Evolutionary conservation across 2,888 invertebrate genomes (phyloP).

Genomic region (Baccha elongata): DNA sequence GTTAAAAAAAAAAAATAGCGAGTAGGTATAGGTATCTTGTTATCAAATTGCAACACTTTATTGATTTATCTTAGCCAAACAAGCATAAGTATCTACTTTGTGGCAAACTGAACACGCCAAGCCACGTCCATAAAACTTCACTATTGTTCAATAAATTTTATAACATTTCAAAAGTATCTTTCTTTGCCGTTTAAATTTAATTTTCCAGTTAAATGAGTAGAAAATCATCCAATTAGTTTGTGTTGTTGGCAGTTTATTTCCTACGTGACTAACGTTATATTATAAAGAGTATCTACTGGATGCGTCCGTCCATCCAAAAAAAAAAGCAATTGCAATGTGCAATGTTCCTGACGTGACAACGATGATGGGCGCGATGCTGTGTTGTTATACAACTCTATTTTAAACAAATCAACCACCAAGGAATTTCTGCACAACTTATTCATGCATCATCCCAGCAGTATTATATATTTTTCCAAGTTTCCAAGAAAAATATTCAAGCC

Average conservation of each 20-base stretch:
- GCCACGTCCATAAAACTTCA: conserved; percentile 1
- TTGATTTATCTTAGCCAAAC: no score
- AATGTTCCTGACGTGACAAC: conserved; percentile 22
- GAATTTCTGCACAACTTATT: not conserved
- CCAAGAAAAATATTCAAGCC: conserved; percentile 8
- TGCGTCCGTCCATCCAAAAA: conserved; percentile 45
- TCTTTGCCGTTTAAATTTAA: conserved; percentile 72
- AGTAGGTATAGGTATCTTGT: no score
- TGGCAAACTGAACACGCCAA: no score
- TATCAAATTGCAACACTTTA: no score
- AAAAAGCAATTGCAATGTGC: conserved; percentile 40
- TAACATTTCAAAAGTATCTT: conserved; percentile 35
- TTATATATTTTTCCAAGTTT: not conserved
- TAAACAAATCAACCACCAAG: not conserved
- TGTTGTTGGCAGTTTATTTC: conserved; percentile 22
- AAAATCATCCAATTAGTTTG: conserved; percentile 75
- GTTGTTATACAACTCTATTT: conserved; percentile 12
- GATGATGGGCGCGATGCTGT: not conserved
- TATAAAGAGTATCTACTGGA: conserved; percentile 25
- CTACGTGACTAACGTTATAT: conserved; percentile 32
- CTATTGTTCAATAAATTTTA: not conserved
- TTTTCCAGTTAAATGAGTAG: conserved; percentile 77
- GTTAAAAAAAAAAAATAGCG: no score
- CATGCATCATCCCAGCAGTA: not conserved
- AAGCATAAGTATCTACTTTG: no score